phyloP scores from a whole-genome alignment of 2,113 vertebrate genomes.

The Oriolus oriolus region DNA sequence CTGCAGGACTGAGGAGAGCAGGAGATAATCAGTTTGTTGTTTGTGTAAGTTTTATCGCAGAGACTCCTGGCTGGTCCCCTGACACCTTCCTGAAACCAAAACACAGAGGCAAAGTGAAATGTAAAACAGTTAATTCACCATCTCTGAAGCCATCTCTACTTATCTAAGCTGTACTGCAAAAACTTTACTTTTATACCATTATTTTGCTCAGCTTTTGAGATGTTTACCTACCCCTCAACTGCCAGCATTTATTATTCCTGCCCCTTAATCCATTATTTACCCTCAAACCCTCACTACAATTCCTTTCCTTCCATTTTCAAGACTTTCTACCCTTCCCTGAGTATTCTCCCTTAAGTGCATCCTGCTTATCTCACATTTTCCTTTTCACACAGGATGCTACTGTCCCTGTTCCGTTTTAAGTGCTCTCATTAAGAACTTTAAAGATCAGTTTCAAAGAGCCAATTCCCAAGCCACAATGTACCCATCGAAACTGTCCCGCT shows the following conservation, averaged over 20 bases:
- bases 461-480: background rate
- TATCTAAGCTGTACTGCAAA: background rate
- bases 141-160: background rate
- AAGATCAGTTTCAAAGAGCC: background rate
- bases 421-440: background rate
- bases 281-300: background rate
- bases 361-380: background rate
- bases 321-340: background rate
- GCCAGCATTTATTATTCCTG: background rate
- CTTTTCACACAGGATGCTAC: background rate
- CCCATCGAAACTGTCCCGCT: background rate
- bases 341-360: background rate
- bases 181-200: background rate
- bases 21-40: background rate
- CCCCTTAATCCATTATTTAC: background rate
- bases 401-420: background rate
- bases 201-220: background rate
- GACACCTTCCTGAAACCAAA: background rate
- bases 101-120: background rate
- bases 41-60: background rate
- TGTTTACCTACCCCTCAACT: background rate
- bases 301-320: background rate
- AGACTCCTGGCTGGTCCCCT: background rate
- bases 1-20: background rate
- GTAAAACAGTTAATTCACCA: background rate